A percentile compares a stretch with the other conserved stretches of the same genome.
Conservation (phyloP, 2,888 invertebrate genomes). For the Osmoderma eremita region DNA sequence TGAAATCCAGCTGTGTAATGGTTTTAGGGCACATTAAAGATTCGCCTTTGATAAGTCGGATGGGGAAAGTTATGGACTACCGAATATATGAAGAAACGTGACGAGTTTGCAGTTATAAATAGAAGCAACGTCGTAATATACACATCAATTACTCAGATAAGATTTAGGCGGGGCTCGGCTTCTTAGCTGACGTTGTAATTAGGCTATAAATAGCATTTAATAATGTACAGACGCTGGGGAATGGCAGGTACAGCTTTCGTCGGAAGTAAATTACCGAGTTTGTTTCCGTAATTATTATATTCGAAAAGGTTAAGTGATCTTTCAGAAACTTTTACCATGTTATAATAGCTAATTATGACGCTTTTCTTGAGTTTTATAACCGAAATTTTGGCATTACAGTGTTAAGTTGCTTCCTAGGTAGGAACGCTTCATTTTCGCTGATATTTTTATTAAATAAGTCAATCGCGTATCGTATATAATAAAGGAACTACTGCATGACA, state of each 20-base stretch:
- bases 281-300: conserved; percentile 25
- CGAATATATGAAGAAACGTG: not conserved
- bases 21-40: no score
- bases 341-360: not conserved
- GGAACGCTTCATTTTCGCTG: no score
- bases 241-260: conserved; percentile 6
- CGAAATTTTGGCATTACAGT: no score
- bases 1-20: no score
- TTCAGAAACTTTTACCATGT: conserved; percentile 4
- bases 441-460: no score
- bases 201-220: conserved; percentile 32
- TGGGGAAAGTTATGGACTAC: conserved; percentile 10
- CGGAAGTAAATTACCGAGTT: conserved; percentile 17
- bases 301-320: conserved; percentile 11
- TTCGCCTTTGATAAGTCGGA: not conserved
- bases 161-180: conserved; percentile 20
- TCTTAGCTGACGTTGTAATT: conserved; percentile 28
- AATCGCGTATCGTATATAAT: no score
- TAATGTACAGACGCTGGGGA: conserved; percentile 14
- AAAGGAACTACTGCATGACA: no score
- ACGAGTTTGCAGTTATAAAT: no score
- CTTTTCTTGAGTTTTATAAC: no score
- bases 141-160: conserved; percentile 24
- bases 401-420: no score
- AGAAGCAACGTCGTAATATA: conserved; percentile 16